Evolutionary conservation across 2,888 invertebrate genomes (phyloP).

Genomic region (Julus scanicus): DNA sequence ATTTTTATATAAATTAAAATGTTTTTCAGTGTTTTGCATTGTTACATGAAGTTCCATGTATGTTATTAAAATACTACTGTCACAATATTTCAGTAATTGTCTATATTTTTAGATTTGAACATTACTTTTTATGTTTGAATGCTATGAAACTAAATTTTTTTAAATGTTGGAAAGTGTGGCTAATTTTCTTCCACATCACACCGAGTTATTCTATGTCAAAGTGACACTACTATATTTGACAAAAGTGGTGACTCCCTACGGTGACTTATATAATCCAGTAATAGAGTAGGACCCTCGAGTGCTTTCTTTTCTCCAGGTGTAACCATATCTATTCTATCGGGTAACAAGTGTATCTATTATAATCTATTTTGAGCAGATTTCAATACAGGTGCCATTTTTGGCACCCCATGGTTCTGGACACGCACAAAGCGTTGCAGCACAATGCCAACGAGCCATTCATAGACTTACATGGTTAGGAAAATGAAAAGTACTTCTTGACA

Average conservation of each 20-base stretch:
- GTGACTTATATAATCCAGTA: constrained; percentile 33
- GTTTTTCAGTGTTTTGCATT: no score
- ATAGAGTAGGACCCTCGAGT: constrained; percentile 27
- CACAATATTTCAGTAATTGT: no score
- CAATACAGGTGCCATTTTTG: constrained; percentile 20
- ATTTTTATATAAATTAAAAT: no score
- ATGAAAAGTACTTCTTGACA: constrained; percentile 18
- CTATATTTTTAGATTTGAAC: no score
- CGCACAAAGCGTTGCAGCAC: background rate
- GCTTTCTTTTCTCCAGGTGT: constrained; percentile 2
- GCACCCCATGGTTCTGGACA: background rate
- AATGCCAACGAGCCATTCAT: constrained; percentile 5
- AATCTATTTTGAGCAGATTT: constrained; percentile 11
- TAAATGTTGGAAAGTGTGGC: no score
- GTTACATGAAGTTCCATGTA: no score
- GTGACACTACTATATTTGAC: constrained; percentile 33
- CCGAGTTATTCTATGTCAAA: background rate
- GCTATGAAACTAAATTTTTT: no score
- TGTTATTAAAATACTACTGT: no score
- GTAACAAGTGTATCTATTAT: constrained; percentile 33
- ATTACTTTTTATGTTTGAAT: no score
- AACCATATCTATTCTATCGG: background rate
- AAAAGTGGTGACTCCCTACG: background rate
- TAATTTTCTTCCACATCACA: no score
- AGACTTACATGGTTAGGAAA: background rate